Evolutionary conservation across 2,113 vertebrate genomes (phyloP), one percentile per base, ranked within the genome.

Genomic region (Gasterosteus nipponicus): DNA sequence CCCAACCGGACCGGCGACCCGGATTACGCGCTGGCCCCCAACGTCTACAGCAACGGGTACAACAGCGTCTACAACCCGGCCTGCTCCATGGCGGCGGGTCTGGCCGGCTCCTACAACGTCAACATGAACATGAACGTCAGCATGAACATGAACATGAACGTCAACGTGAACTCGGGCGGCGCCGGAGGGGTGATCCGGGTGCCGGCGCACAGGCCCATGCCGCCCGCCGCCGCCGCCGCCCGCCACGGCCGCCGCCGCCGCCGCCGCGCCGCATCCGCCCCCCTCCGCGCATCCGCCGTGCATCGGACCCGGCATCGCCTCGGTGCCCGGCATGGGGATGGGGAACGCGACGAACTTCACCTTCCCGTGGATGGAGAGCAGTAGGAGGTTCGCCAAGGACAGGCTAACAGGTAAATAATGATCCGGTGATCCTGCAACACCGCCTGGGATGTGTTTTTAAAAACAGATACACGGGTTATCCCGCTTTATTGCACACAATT

Each of bases 331-430:
- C 49, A 68, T 93, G 86, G 92, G 89, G 81, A 94, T 96, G 80
- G 95, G 94, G 7, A 93, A 82, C 35, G 89, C 92, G 47, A 75
- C 93, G 0, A 95, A 95, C 77, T 96, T 98, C 88, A 93, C 96
- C 79, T 98, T 98, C 77, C 96, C 97, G 5, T 98, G 97, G 97
- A 97, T 97, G 96, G 96, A 98, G 89, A 96, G 94, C 91, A 95
- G 95, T 81, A 93, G 96, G 72, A 93, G 96, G 80, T 95, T 96
- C 67, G 95, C 96, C 44, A 98, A 98, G 86, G 97, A 98, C 86
- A 95, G 96, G 89, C 83, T 98, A 54, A 96, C 97, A 91, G 97
- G 97, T 98, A 95, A 96, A 9, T 11, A 67, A 29, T 47, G 60
- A 54, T 15, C 0, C 10, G 6, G 16, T 72, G 22, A 56, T 49